Base-by-base conservation (phyloP, 2,888 invertebrate genomes). In the Sialis fuliginosa region DNA sequence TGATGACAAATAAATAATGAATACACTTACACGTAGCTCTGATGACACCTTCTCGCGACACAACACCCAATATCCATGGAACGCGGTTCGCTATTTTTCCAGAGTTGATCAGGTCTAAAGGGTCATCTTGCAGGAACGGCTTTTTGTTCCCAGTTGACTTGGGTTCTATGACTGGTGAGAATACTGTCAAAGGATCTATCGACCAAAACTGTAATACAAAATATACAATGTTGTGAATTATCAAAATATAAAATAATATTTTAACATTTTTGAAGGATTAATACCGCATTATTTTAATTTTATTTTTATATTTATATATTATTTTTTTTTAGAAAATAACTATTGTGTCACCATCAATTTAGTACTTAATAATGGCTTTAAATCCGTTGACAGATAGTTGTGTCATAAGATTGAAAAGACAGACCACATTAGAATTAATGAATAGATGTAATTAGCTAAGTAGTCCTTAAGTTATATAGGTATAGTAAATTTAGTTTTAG, bases 21-120 rank as follows among this genome's bases (percentile, higher is more conserved):
- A 30, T n/a, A 33, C 6, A 54, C 57, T 57, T 58, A 67, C 66
- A 55, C 48, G 58, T 59, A 10, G 66, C 66, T 46, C 69, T 62
- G 9, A 74, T 61, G 3, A 69, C 64, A 13, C 73, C 74, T 54
- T 74, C 74, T 5, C 64, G 57, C 1, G 66, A 60, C 3, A 67
- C 66, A 1, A 63, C 57, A 5, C 72, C 71, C 7, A 65, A 56
- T 52, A 74, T 63, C 63, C 66, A 68, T 1, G 74, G 72, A 3
- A 72, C 61, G 12, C 62, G 59, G 8, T 56, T 55, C 1, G 31
- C 39, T 45, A 69, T 68, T 34, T 58, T 57, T 8, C 68, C 68
- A 39, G 54, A 52, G 42, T 55, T 53, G 22, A 72, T 54, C 33
- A 67, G 54, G 9, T 62, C 54, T 8, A 57, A 45, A 0, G 74